Evolutionary conservation across 2,113 vertebrate species (phyloP), one percentile per base, ranked within the genome.

Genomic region (Oxygymnocypris stewartii): DNA sequence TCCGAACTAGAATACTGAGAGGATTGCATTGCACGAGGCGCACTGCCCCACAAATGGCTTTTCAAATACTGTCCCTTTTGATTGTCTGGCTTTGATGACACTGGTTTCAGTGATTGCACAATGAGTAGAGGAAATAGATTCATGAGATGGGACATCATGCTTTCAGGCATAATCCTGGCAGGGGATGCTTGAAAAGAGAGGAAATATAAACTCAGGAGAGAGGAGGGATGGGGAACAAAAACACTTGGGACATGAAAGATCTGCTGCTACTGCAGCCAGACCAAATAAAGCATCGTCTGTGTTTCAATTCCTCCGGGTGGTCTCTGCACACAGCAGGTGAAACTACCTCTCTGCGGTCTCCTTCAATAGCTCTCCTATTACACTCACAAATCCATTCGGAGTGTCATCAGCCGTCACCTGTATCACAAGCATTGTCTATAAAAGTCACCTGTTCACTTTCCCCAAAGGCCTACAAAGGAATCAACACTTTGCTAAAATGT

Each of bases 161-260:
- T 90, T 94, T 78, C 88, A 88, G 80, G 86, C 82, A 89, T 89
- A 90, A 91, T 88, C 89, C 85, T 84, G 79, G 89, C 87, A 90
- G 90, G 91, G 91, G 92, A 92, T 84, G 89, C 90, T 79, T 87
- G 42, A 85, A 83, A 87, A 87, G 79, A 65, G 63, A 59, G 71
- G 47, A 40, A 85, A 80, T 71, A 80, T 13, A 80, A 69, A 49
- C 75, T 61, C 78, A 71, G 73, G 59, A 49, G 83, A 49, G 54
- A 7, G 28, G n/a, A 35, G 59, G 91, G 90, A 93, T 89, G 87
- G 92, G 89, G 86, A 74, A 42, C 6, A 37, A 84, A 84, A 28
- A 80, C 89, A 91, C 92, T 94, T 90, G 85, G 88, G 87, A 90
- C 89, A 93, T 92, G 91, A 92, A 93, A 91, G 85, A 88, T 85